A percentile compares a stretch with the other conserved stretches of the same genome.
phyloP scores from a whole-genome alignment of 2,113 vertebrate genomes.

The Aramus guarauna region DNA sequence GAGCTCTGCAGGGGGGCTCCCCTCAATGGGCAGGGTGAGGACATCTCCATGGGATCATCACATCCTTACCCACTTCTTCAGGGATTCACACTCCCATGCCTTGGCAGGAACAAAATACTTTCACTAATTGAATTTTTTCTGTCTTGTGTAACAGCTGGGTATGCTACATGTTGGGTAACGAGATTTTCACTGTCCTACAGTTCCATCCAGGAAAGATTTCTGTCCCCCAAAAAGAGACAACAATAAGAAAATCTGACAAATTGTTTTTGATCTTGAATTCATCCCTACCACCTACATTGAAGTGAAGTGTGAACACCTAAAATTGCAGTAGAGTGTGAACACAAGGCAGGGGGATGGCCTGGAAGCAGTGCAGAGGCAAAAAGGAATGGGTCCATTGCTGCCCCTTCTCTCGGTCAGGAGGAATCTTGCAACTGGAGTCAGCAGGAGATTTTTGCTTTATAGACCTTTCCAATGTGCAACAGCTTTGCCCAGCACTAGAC shows the following conservation, averaged over 20 bases:
- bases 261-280: not conserved
- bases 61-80: not conserved
- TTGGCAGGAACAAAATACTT: not conserved
- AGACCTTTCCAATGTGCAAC: not conserved
- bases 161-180: fast-evolving
- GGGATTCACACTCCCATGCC: not conserved
- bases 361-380: not conserved
- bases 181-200: not conserved
- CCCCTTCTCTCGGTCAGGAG: not conserved
- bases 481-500: not conserved
- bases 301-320: not conserved
- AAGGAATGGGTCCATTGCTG: not conserved
- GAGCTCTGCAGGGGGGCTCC: not conserved
- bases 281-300: not conserved
- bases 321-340: not conserved
- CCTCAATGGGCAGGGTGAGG: not conserved
- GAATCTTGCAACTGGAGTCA: not conserved
- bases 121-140: not conserved
- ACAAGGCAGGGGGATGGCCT: no score
- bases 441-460: not conserved
- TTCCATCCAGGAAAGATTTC: not conserved
- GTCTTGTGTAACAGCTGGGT: not conserved
- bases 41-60: not conserved
- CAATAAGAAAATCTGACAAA: not conserved
- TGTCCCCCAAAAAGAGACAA: not conserved